phyloP scores from a whole-genome alignment of 2,888 invertebrate species.

The Oxyteleia sp. region DNA sequence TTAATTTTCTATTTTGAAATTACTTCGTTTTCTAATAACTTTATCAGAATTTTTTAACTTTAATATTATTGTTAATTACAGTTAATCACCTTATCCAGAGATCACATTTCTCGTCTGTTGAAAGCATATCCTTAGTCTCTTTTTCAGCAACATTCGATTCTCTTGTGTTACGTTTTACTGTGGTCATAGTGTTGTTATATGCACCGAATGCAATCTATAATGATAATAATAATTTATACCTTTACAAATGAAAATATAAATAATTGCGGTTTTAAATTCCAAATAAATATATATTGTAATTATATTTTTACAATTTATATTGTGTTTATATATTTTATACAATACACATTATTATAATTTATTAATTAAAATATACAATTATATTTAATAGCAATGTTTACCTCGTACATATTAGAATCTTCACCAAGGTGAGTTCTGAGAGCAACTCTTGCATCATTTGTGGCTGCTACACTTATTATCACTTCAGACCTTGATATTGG shows the following conservation, averaged over 20 bases:
- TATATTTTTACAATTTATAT: too few relatives aligned
- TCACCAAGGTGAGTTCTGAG: constrained; percentile 79
- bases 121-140: constrained; percentile 78
- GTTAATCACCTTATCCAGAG: constrained; percentile 80
- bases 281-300: too few relatives aligned
- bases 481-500: constrained; percentile 78
- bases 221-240: too few relatives aligned
- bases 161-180: constrained; percentile 76
- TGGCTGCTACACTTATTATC: constrained; percentile 76
- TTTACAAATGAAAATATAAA: too few relatives aligned
- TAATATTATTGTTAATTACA: too few relatives aligned
- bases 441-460: constrained; percentile 80
- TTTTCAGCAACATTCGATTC: constrained; percentile 78
- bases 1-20: too few relatives aligned
- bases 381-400: constrained; percentile 42
- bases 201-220: constrained; percentile 80
- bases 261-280: too few relatives aligned
- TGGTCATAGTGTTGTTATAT: constrained; percentile 80
- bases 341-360: background rate
- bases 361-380: constrained; percentile 12
- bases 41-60: too few relatives aligned
- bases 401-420: constrained; percentile 81
- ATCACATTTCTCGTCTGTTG: constrained; percentile 70
- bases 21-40: too few relatives aligned
- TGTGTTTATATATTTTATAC: too few relatives aligned